Evolutionary conservation across 1,140 invertebrate species (phyloP), one percentile per base, ranked within the genome.

Genomic region (Papilio helenus): DNA sequence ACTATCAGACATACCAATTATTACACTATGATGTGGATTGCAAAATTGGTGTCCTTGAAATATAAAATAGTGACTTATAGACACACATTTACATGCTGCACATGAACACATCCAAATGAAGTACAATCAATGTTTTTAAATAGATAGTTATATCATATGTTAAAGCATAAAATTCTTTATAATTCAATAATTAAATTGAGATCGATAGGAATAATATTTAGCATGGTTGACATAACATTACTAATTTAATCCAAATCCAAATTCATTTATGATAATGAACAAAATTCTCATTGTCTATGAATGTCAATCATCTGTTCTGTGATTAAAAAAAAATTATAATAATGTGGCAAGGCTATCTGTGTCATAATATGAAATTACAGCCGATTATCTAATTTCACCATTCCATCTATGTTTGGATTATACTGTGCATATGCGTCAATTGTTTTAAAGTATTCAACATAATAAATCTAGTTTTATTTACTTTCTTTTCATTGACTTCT

Each of bases 381-480:
- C n/a, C n/a, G n/a, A n/a, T n/a, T n/a, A n/a, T n/a, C n/a, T n/a
- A n/a, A n/a, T n/a, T n/a, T n/a, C n/a, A n/a, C n/a, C n/a, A n/a
- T n/a, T n/a, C n/a, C n/a, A n/a, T 29, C 18, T 76, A 55, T 34
- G 74, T 29, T 34, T 26, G 74, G 49, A 76, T 76, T 76, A 29
- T 5, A 23, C 5, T 34, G 14, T 76, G 20, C 39, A 23, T 49
- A 23, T 42, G 61, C 61, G 26, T 16, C 23, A 14, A 55, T 20
- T 55, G 12, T 68, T 29, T 16, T 68, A 34, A 68, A 68, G 26
- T 55, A 55, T 9, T 55, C 5, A n/a, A 18, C n/a, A 20, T 55
- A 9, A 0, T 55, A 39, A 0, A 39, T 39, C 8, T 0, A 39
- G 7, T 14, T 7, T 49, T 49, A 18, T 49, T 18, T 49, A 18